Evolutionary conservation across 2,888 invertebrate genomes (phyloP), one percentile per base, ranked within the genome.

Genomic region (Drosophila conformis): DNA sequence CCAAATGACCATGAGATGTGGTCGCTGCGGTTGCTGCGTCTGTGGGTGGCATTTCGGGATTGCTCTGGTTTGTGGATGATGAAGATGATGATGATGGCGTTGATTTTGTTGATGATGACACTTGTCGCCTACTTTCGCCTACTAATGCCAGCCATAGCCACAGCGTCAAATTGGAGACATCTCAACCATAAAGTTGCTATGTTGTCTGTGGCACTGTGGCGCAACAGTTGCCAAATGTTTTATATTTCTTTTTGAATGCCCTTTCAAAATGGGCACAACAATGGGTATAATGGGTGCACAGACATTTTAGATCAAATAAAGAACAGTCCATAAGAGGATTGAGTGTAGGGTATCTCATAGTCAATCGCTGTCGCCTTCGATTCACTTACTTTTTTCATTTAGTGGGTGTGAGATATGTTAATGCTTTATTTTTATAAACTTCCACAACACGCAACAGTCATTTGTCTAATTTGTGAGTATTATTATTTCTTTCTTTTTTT

Each of bases 381-480:
- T 38, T 27, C 38, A n/a, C 21, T 35, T 18, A 33, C 27, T 62
- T 46, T 40, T 35, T 72, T 78, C 48, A 69, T 78, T 82, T 80
- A 70, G 83, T 80, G 89, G 76, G 73, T 83, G 82, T 84, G 77
- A 84, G 82, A 89, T 87, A 87, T 71, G 69, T 76, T 83, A 52
- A 52, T 71, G 79, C 81, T 89, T 89, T 89, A 81, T 85, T 87
- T 85, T 89, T 87, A 89, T 87, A 83, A 87, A 85, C 89, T 87
- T 87, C 77, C 72, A 74, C 72, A 72, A 73, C 87, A 76, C 68
- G 66, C 83, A 79, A 75, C 73, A 79, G 77, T 80, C 89, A 78
- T 83, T 90, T 82, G 89, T 79, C 86, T 82, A 79, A 90, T 88
- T 88, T 88, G 82, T 77, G 78, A 76, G 71, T 36, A 33, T 51